Base-by-base conservation (phyloP, 1,140 invertebrate species). In the Colletes latitarsis region DNA sequence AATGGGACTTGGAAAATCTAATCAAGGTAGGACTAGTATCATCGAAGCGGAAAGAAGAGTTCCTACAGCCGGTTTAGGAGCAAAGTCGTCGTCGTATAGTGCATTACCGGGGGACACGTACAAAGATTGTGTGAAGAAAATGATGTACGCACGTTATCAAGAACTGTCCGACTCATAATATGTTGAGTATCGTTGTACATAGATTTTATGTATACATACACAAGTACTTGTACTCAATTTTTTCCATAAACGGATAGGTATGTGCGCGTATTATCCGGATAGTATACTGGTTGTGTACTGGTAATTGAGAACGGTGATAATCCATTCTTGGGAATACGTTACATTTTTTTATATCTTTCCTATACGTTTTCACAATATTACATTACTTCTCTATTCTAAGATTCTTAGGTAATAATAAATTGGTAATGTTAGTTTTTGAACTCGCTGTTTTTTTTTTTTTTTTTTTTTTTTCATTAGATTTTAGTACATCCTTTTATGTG, bases 1-100 rank as follows among this genome's bases (percentile, higher is more conserved):
- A 1, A 96, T 98, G 95, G 99, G 99, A 0, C 93, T 99, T 14
- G 99, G 99, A 6, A 98, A 97, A 91, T 95, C 95, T 52, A 98
- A 98, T 90, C 98, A 99, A 94, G 98, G 98, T n/a, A 95, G 98
- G 86, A 97, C 97, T 9, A 97, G 96, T 66, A 98, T 98, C 67
- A 97, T 99, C 81, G 96, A 98, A 94, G 95, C 95, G 52, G 95
- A 96, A 88, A 93, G 95, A 77, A 94, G 96, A 79, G 95, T 95
- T 67, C 95, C 94, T 82, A 96, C 95, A 43, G 96, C 95, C 57
- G 97, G 96, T 52, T 93, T 98, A 49, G 97, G 97, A 8, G 95
- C 96, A 63, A 96, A 96, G 91, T 93, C 95, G 41, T 94, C 96
- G 4, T 95, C 96, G 6, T 96, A 97, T 86, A 96, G 95, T 68